Conservation (phyloP, 37 sponge, comb jelly and placozoan genomes). For the Halisarca cf. caerulea region DNA sequence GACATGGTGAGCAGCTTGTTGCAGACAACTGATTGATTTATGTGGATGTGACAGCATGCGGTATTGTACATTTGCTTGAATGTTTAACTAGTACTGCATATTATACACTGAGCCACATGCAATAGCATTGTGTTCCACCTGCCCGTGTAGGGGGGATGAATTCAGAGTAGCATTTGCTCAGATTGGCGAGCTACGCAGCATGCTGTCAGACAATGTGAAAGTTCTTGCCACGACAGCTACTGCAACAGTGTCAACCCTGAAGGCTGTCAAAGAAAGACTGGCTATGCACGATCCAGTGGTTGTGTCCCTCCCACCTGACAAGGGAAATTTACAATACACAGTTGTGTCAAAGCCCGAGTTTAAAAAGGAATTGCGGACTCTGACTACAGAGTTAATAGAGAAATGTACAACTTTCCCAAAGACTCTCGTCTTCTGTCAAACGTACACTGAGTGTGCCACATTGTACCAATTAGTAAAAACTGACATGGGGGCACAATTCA, state of each 20-base stretch:
- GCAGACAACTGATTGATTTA: neutral
- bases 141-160: constrained; percentile 17
- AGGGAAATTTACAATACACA: neutral
- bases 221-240: neutral
- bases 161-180: constrained; percentile 1
- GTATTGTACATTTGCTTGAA: neutral
- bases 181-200: neutral
- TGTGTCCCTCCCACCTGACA: neutral
- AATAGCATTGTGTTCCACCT: no score
- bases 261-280: neutral
- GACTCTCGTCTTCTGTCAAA: constrained; percentile 3
- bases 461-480: neutral
- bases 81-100: neutral
- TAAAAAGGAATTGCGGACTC: neutral
- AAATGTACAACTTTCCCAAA: neutral
- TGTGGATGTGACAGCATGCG: no score
- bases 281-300: neutral
- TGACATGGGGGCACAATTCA: neutral
- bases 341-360: neutral
- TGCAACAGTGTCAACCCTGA: neutral
- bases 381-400: no score
- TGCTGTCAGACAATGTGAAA: neutral
- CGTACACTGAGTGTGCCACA: neutral
- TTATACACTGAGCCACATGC: no score
- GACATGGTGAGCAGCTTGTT: neutral